Percentiles rank a stretch among this genome's conserved stretches.
Conservation (phyloP, 2,888 invertebrate genomes). For the Pomacea canaliculata region DNA sequence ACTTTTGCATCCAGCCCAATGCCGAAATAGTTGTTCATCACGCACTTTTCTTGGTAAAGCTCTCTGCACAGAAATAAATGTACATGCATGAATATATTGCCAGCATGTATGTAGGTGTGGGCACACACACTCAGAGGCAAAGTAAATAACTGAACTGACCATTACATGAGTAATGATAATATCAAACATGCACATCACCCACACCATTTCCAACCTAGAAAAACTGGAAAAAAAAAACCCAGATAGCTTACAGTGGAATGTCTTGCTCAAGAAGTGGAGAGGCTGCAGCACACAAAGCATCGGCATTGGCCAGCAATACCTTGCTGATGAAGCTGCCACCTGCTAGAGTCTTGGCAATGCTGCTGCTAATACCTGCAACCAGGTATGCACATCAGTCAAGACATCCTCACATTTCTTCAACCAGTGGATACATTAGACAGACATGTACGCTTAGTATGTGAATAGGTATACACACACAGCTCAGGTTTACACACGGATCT, state of each 20-base stretch:
- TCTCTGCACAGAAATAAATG: slow-evolving; percentile 73
- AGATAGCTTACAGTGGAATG: slow-evolving; percentile 44
- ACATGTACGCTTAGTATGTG: background rate
- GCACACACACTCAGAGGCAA: no score
- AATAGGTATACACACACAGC: no score
- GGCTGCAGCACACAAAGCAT: slow-evolving; percentile 95
- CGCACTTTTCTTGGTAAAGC: slow-evolving; percentile 89
- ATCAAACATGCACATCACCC: no score
- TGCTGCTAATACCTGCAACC: slow-evolving; percentile 59
- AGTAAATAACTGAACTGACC: no score
- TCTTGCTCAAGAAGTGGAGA: slow-evolving; percentile 89
- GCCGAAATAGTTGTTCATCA: slow-evolving; percentile 99
- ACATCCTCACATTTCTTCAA: background rate
- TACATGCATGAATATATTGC: no score
- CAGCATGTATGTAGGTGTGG: no score
- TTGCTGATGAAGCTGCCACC: slow-evolving; percentile 92
- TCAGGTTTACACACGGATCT: no score
- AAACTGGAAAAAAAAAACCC: no score
- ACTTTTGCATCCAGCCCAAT: slow-evolving; percentile 99
- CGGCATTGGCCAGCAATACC: slow-evolving; percentile 94
- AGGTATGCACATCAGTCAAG: slow-evolving; percentile 5
- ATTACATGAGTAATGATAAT: no score
- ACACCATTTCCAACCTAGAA: no score
- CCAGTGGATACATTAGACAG: background rate
- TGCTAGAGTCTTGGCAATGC: slow-evolving; percentile 61